Evolutionary conservation across 2,113 vertebrate species (phyloP), one percentile per base, ranked within the genome.

Genomic region (Heloderma charlesbogerti): DNA sequence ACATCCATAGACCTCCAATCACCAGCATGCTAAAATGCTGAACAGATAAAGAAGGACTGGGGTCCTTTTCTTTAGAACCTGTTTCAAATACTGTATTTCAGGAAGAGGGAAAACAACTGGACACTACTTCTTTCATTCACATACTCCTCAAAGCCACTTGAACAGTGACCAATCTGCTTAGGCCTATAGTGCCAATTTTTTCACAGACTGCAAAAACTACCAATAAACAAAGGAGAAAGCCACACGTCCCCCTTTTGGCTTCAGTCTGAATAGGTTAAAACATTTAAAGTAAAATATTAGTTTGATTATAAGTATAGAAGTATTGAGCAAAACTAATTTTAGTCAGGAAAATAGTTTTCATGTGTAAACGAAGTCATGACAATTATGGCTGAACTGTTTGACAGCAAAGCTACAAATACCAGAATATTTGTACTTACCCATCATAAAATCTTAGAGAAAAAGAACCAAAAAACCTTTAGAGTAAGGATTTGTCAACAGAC

Each of bases 381-480:
- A 92, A 80, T 69, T 69, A 88, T 78, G 78, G 12, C 0, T 54
- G 15, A 1, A 45, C 67, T 82, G 3, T 0, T 77, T 63, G 54
- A 72, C 29, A 57, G 45, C 0, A 2, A 2, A 29, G 4, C 40
- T 67, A 71, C 45, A 51, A 80, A 83, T 89, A 81, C 75, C 88
- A 81, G 12, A 25, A 0, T n/a, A 86, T 87, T 80, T 86, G 43
- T 90, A 94, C 91, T 95, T 93, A 71, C 80, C 0, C 0, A 63
- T 81, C 34, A 75, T 80, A 92, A 87, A 51, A 83, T 91, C 92
- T 90, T 94, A n/a, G 89, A 92, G 90, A 93, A 93, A 34, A 91
- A 96, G 86, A 89, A 88, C 71, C 77, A 72, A 29, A 0, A 89
- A 89, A 6, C 66, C 75, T 74, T 80, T 25, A 60, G 34, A 9